These are phyloP conservation scores for Sesia bembeciformis DNA, from an alignment of 2,888 invertebrate species.

Conservation along the genomic window DNA sequence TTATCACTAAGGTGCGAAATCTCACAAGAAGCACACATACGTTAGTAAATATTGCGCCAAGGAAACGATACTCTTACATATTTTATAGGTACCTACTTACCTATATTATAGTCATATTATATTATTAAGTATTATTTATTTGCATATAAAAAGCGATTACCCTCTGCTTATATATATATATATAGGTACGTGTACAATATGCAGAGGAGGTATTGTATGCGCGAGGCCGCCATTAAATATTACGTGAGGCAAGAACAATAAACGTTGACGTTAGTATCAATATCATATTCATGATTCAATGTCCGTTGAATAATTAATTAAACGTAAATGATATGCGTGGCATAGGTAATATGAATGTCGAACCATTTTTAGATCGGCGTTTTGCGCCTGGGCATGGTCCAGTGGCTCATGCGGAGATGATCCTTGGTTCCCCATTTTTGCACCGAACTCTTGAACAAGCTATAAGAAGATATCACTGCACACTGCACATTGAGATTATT, in stretches of 20 bases:
- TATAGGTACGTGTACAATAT: background rate
- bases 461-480: conserved; percentile 3
- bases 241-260: conserved; percentile 5
- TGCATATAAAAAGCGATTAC: background rate
- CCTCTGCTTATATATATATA: background rate
- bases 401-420: conserved; percentile 88
- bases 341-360: conserved; percentile 9
- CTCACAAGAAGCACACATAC: too few species aligned
- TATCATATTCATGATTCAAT: background rate
- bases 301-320: conserved; percentile 1
- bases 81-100: too few species aligned
- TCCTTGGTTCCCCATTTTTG: conserved; percentile 86
- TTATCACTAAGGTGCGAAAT: too few species aligned
- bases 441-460: conserved; percentile 16
- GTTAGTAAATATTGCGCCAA: too few species aligned
- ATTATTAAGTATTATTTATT: background rate
- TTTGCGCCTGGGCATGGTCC: conserved; percentile 77
- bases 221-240: background rate
- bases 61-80: too few species aligned
- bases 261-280: conserved; percentile 5
- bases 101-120: too few species aligned
- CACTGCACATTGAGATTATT: background rate
- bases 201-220: background rate
- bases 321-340: conserved; percentile 3
- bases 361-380: conserved; percentile 67